Base-by-base conservation (phyloP, 2,888 invertebrate species). In the Tortrix viridana region DNA sequence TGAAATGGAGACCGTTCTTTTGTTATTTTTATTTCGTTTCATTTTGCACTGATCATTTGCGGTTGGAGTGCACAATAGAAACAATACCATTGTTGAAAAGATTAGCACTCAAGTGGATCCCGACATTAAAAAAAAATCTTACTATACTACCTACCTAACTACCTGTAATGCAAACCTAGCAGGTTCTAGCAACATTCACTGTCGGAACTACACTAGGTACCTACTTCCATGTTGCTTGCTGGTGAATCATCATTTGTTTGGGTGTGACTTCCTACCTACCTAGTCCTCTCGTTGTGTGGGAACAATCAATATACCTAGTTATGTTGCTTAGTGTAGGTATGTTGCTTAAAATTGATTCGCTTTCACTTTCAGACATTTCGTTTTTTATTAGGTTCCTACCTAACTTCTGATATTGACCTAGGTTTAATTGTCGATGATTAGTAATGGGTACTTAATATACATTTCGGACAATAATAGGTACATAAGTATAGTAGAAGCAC, bases 181-280 rank as follows among this genome's bases (percentile, higher is more conserved):
- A 32, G 18, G n/a, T 38, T 23, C 47, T 23, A 18, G 38, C 53
- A 32, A 37, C 60, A 20, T 47, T 55, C 60, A 22, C 32, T 41
- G 47, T 53, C 14, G 20, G 48, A 46, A 43, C 60, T 60, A 66
- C n/a, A n/a, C 26, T 5, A 26, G 6, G 26, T 26, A 5, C 26
- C 26, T 26, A 6, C 56, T 69, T 69, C 65, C 62, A 52, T 41
- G 53, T 41, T 56, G 53, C 32, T 22, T 9, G 26, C 9, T 32
- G 48, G 52, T 62, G 62, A 62, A 38, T 62, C 62, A 62, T 46
- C 50, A n/a, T 37, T 60, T 60, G 60, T 56, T 55, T 50, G 44
- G 56, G 50, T 50, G 50, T 50, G 56, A 57, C 62, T 20, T 14
- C 41, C 2, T 26, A 26, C 26, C 26, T 32, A 32, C 41, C 6